Evolutionary conservation across 2,888 invertebrate genomes (phyloP).

Genomic region (Andrena haemorrhoa): DNA sequence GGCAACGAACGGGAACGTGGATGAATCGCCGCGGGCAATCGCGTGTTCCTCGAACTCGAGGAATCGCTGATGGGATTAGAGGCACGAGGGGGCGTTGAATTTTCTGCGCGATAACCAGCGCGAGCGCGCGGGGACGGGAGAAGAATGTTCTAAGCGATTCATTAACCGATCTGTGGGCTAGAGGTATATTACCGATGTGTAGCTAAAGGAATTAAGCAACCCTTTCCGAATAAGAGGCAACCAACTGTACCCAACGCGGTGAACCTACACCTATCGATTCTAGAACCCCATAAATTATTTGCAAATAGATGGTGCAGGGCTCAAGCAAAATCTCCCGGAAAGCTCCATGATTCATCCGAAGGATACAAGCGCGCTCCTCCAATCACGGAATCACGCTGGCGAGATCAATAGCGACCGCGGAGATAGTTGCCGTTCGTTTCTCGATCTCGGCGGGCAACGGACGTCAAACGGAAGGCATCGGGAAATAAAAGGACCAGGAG

Average conservation of each 20-base stretch:
- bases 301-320: too few relatives aligned
- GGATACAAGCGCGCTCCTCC: background rate
- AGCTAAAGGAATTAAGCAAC: too few relatives aligned
- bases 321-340: too few relatives aligned
- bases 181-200: too few relatives aligned
- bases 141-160: background rate
- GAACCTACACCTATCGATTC: too few relatives aligned
- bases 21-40: constrained; percentile 18
- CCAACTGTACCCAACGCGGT: too few relatives aligned
- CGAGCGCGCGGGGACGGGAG: background rate
- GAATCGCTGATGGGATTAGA: constrained; percentile 20
- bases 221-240: too few relatives aligned
- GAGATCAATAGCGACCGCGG: constrained; percentile 35
- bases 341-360: background rate
- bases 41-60: background rate
- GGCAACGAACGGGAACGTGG: constrained; percentile 4
- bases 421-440: constrained; percentile 11
- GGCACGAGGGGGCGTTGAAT: background rate
- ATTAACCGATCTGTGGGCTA: background rate
- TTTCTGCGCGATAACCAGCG: background rate
- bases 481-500: constrained; percentile 67
- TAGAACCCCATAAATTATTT: too few relatives aligned
- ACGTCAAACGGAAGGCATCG: constrained; percentile 39
- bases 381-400: background rate
- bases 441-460: constrained; percentile 43